Evolutionary conservation across 2,113 vertebrate genomes (phyloP).

Genomic region (Malurus elegans): DNA sequence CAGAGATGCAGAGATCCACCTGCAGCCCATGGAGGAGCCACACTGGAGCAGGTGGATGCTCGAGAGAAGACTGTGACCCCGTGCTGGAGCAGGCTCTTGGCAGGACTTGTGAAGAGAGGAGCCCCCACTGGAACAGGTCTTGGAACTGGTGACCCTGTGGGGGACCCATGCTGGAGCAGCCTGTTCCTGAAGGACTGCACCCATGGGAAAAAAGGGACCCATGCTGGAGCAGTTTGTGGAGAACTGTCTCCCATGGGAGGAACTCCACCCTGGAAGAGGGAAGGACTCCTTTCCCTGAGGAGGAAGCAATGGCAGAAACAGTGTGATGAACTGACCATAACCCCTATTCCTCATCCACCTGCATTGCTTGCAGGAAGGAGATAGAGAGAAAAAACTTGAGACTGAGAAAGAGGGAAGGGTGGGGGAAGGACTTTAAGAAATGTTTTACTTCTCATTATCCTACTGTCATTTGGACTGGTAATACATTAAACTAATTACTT

Average conservation of each 20-base stretch:
- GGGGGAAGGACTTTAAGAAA: neutral
- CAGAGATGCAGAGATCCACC: neutral
- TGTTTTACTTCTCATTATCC: neutral
- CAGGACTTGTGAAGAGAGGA: neutral
- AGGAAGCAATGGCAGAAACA: neutral
- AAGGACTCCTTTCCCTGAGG: neutral
- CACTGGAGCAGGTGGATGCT: neutral
- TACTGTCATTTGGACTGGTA: neutral
- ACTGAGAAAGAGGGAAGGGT: neutral
- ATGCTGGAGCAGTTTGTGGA: neutral
- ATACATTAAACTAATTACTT: neutral
- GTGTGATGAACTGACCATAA: neutral
- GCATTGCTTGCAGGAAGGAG: neutral
- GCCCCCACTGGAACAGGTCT: neutral
- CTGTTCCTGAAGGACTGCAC: neutral
- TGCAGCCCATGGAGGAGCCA: neutral
- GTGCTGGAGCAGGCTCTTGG: neutral
- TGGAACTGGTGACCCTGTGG: neutral
- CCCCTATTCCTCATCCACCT: neutral
- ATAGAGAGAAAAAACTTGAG: neutral
- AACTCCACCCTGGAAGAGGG: neutral
- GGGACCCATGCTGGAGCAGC: neutral
- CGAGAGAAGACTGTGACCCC: fast-evolving
- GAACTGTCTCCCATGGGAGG: neutral
- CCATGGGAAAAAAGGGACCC: neutral